Conservation (phyloP, 2,113 vertebrate species). For the Hippocampus comes region DNA sequence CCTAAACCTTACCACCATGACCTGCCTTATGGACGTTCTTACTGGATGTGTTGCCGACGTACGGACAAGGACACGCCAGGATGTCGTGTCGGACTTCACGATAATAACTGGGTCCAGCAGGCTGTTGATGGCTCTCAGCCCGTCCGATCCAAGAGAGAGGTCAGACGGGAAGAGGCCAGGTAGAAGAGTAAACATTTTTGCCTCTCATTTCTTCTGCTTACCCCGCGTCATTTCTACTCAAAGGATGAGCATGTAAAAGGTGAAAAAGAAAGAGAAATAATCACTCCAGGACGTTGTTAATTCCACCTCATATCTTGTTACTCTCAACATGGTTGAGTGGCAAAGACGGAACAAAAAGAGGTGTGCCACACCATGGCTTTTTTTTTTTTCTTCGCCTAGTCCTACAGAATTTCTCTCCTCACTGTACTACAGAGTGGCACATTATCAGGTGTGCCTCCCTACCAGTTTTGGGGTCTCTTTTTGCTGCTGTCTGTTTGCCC, state of each 20-base stretch:
- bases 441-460: slow-evolving; percentile 34
- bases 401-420: slow-evolving; percentile 35
- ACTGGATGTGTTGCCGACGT: slow-evolving; percentile 97
- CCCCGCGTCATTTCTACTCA: slow-evolving; percentile 23
- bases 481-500: slow-evolving; percentile 53
- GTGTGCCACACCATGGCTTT: slow-evolving; percentile 55
- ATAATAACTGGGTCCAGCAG: slow-evolving; percentile 95
- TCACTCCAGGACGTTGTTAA: slow-evolving; percentile 45
- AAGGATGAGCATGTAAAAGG: slow-evolving; percentile 13
- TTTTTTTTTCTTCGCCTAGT: neutral
- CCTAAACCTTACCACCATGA: slow-evolving; percentile 99
- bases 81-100: slow-evolving; percentile 88
- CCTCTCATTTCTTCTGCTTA: slow-evolving; percentile 38
- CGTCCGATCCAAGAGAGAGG: slow-evolving; percentile 75
- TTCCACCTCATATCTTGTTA: slow-evolving; percentile 38
- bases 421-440: slow-evolving; percentile 48
- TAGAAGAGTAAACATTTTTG: slow-evolving; percentile 30
- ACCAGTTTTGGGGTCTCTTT: slow-evolving; percentile 61
- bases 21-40: slow-evolving; percentile 96
- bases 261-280: slow-evolving; percentile 6
- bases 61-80: slow-evolving; percentile 86
- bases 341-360: slow-evolving; percentile 50
- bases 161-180: slow-evolving; percentile 78
- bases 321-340: slow-evolving; percentile 29
- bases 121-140: slow-evolving; percentile 73